Evolutionary conservation across 2,113 vertebrate species (phyloP).

Genomic region (Melanerpes formicivorus): DNA sequence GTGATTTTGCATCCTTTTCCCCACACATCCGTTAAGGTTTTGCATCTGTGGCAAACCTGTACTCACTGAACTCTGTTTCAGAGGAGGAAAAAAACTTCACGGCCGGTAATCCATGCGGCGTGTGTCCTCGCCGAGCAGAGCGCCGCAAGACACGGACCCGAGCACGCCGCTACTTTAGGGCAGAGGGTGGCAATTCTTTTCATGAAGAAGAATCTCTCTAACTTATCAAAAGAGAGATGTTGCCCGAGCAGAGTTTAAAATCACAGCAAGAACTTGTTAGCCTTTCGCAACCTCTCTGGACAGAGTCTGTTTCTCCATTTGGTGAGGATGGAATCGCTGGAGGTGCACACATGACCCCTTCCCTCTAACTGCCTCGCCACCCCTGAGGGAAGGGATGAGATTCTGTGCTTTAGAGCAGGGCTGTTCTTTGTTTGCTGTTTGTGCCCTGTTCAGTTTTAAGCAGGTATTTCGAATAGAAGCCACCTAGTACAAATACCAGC

Average conservation of each 20-base stretch:
- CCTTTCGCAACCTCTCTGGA: slow-evolving; percentile 15
- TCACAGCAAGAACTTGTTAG: slow-evolving; percentile 44
- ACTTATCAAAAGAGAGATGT: background rate
- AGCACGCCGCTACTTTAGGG: background rate
- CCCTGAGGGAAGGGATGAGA: background rate
- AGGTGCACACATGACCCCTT: background rate
- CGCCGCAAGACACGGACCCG: background rate
- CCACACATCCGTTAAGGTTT: background rate
- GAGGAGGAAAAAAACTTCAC: background rate
- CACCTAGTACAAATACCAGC: background rate
- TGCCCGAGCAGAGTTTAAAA: slow-evolving; percentile 10
- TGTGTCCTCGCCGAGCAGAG: background rate
- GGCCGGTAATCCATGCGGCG: background rate
- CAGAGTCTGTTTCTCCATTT: background rate
- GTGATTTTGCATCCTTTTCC: background rate
- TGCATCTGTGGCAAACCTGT: background rate
- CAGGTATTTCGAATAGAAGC: slow-evolving; percentile 9
- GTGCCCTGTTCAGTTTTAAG: background rate
- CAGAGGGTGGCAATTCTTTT: background rate
- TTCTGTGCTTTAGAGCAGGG: background rate
- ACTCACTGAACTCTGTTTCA: background rate
- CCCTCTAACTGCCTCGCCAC: background rate
- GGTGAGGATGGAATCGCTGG: background rate
- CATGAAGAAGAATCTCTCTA: background rate
- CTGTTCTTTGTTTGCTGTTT: slow-evolving; percentile 22